A percentile compares a stretch with the other conserved stretches of the same genome.
These are phyloP conservation scores for Emydura subglobosa DNA, from an alignment of 2,113 vertebrate species.

Conservation along the genomic window DNA sequence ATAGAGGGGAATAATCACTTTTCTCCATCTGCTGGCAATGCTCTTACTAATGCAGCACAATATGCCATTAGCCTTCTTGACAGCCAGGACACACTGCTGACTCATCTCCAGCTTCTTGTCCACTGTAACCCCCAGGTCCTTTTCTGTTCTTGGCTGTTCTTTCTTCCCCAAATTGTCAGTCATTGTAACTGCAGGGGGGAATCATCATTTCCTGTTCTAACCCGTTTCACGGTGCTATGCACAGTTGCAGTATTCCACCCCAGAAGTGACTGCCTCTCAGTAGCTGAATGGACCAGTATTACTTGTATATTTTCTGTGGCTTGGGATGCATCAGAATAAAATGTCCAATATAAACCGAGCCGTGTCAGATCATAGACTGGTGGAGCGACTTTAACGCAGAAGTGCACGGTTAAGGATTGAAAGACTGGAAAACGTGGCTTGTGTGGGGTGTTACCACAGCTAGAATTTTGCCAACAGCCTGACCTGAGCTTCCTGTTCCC, in stretches of 20 bases:
- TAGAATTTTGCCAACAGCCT: not conserved
- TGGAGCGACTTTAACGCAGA: not conserved
- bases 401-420: not conserved
- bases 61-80: no score
- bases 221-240: not conserved
- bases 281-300: not conserved
- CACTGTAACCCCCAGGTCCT: no score
- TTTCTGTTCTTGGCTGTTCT: not conserved
- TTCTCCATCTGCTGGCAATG: no score
- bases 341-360: fast-evolving
- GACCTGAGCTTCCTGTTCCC: not conserved
- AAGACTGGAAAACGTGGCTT: fast-evolving
- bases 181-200: not conserved
- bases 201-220: not conserved
- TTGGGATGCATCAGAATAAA: not conserved
- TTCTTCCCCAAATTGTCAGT: not conserved
- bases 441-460: fast-evolving
- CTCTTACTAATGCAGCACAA: no score
- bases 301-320: not conserved
- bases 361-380: not conserved
- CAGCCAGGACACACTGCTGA: no score
- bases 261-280: not conserved
- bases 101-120: no score
- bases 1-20: no score
- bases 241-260: not conserved